Evolutionary conservation across 2,797 vertebrate species (phyloP).

Genomic region (Monodelphis domestica): DNA sequence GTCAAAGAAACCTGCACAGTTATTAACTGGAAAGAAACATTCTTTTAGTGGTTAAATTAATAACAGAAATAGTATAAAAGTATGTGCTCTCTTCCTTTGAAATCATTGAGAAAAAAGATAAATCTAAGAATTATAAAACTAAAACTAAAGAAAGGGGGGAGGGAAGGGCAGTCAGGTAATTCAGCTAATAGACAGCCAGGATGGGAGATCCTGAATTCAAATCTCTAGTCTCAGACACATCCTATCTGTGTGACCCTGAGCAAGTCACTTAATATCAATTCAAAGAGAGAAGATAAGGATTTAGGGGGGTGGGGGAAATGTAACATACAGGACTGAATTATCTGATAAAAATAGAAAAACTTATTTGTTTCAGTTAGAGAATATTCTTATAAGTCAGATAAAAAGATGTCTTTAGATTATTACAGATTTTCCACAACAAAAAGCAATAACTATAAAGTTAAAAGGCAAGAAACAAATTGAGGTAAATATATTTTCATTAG

Average conservation of each 20-base stretch:
- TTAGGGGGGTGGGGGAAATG: no score
- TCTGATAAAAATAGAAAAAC: not conserved
- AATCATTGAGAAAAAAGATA: no score
- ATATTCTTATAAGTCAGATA: not conserved
- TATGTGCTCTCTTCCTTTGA: not conserved
- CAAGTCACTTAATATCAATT: no score
- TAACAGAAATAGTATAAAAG: not conserved
- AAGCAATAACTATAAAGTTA: not conserved
- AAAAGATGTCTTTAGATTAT: not conserved
- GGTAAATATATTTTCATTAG: not conserved
- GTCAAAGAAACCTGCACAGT: not conserved
- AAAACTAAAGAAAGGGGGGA: no score
- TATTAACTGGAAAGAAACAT: not conserved
- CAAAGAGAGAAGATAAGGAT: no score
- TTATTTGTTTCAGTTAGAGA: not conserved
- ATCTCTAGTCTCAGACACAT: no score
- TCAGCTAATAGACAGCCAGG: no score
- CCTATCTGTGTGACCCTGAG: no score
- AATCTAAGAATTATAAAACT: not conserved
- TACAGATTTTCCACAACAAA: not conserved
- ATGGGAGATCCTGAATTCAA: no score
- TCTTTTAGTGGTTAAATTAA: not conserved
- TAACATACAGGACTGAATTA: not conserved
- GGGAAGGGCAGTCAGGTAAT: no score
- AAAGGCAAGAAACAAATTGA: not conserved